Evolutionary conservation across 1,140 invertebrate genomes (phyloP), one percentile per base, ranked within the genome.

Genomic region (Pygmarrhopalites habei): DNA sequence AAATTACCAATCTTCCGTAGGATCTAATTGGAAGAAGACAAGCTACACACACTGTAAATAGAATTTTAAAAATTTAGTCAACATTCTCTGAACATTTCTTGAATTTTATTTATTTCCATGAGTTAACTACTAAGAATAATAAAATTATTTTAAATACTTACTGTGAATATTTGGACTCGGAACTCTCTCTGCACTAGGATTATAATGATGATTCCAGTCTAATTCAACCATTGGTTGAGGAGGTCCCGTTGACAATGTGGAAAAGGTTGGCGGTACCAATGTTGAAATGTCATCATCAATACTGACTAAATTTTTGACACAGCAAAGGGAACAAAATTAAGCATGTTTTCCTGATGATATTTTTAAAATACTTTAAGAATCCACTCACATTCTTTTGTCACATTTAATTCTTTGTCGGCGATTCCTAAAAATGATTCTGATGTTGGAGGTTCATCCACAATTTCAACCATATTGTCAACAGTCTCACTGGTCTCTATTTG

Each of bases 141-240:
- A n/a, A n/a, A n/a, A n/a, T n/a, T n/a, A n/a, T n/a, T n/a, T n/a
- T n/a, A n/a, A n/a, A n/a, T n/a, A n/a, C n/a, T n/a, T n/a, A n/a
- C n/a, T 67, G 53, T 71, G 69, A 64, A 71, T 62, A 44, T 71
- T 71, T 15, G 69, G 69, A 51, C 25, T 65, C 17, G 55, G 32
- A 28, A 70, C 25, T 56, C 55, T 61, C 35, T 70, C 68, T 1
- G 49, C 62, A 15, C 57, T 51, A 2, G 66, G 32, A 5, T 39
- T 47, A 26, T 59, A 64, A 14, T 47, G 19, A 49, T 66, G 65
- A 39, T 65, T 55, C 68, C 68, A 70, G 2, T 47, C 17, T 5
- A 70, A 41, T 23, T 65, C 59, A 12, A 62, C 15, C 63, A 67
- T 65, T 0, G 65, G 63, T 28, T 69, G 59, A 23, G 63, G 60